Evolutionary conservation across 2,797 vertebrate genomes (phyloP).

Genomic region (Lepilemur septentrionalis): DNA sequence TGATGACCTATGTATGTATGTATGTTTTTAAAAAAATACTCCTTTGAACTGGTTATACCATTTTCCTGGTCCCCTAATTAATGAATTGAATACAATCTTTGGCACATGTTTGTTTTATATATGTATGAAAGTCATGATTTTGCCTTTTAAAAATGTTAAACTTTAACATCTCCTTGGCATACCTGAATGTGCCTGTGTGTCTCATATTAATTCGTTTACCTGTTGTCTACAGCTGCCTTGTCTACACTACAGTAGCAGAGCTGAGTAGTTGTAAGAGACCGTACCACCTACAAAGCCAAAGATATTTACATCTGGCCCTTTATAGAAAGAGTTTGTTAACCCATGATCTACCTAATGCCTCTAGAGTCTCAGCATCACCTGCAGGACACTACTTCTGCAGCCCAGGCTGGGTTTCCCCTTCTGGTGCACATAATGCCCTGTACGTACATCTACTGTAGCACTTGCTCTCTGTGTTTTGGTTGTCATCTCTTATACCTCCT

Average conservation of each 20-base stretch:
- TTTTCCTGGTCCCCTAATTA: background rate
- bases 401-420: background rate
- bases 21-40: background rate
- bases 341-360: background rate
- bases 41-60: background rate
- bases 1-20: background rate
- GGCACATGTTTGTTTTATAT: background rate
- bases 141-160: background rate
- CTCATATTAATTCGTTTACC: background rate
- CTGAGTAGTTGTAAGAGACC: background rate
- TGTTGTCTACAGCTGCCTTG: background rate
- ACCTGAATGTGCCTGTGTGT: background rate
- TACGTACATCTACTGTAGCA: rapidly evolving
- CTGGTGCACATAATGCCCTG: background rate
- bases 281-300: background rate
- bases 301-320: background rate
- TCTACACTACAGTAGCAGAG: background rate
- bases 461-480: background rate
- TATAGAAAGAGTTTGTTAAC: background rate
- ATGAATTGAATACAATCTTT: background rate
- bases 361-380: background rate
- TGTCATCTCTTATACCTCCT: background rate
- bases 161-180: background rate
- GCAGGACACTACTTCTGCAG: background rate
- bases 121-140: background rate